phyloP scores from a whole-genome alignment of 2,113 vertebrate genomes.

The Nesoenas mayeri region DNA sequence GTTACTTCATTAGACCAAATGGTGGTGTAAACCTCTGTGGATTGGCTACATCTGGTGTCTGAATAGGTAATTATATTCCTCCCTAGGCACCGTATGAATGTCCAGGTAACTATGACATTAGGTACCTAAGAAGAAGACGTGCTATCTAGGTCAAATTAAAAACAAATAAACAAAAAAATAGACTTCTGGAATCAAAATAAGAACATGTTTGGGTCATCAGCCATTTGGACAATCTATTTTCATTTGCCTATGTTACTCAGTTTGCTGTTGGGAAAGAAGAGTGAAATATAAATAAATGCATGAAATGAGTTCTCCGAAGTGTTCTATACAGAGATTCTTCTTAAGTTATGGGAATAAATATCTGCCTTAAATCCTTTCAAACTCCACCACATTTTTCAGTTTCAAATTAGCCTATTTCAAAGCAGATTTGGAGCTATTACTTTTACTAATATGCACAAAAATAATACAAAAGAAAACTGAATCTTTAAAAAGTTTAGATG shows the following conservation, averaged over 20 bases:
- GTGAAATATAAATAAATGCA: neutral
- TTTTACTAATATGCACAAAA: neutral
- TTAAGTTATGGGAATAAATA: neutral
- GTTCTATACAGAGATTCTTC: neutral
- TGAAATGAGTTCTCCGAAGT: neutral
- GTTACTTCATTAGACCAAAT: slow-evolving; percentile 62
- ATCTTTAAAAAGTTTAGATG: neutral
- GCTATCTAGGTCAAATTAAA: neutral
- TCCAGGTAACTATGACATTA: slow-evolving; percentile 1
- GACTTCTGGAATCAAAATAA: neutral
- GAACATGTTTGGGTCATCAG: neutral
- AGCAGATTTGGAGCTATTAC: neutral
- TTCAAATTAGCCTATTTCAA: neutral
- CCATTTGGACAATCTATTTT: neutral
- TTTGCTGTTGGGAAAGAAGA: neutral
- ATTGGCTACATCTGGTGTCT: slow-evolving; percentile 53
- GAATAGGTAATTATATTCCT: slow-evolving; percentile 56
- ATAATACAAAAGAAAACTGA: rapidly evolving
- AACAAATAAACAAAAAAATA: neutral
- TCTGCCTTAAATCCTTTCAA: neutral
- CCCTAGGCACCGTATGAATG: neutral
- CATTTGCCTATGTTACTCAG: neutral
- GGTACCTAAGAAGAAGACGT: neutral
- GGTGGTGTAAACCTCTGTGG: slow-evolving; percentile 56
- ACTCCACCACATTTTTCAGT: neutral